Evolutionary conservation across 2,888 invertebrate species (phyloP).

Genomic region (Chorisops tibialis): DNA sequence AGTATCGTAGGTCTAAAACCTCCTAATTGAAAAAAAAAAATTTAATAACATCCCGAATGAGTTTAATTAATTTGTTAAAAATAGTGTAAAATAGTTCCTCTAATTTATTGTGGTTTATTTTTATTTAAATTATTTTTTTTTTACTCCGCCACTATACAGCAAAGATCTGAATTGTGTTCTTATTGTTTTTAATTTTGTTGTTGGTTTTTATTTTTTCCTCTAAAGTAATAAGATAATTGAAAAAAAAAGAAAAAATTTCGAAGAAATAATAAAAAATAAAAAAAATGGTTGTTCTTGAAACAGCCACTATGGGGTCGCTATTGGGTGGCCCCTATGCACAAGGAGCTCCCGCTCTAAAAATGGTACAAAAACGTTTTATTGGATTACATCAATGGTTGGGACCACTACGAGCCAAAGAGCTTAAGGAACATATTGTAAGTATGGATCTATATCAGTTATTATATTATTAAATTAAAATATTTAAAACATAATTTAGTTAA

Average conservation of each 20-base stretch:
- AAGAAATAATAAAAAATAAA: conserved; percentile 1
- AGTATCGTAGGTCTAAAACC: neutral
- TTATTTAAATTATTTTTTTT: no score
- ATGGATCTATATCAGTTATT: neutral
- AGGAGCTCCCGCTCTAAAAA: conserved; percentile 79
- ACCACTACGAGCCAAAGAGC: conserved; percentile 76
- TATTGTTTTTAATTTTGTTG: no score
- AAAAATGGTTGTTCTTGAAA: conserved; percentile 70
- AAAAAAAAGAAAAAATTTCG: conserved; percentile 2
- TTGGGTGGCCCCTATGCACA: conserved; percentile 78
- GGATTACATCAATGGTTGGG: conserved; percentile 88
- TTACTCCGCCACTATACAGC: no score
- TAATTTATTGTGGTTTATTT: no score
- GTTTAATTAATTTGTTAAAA: no score
- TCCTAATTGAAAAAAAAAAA: neutral
- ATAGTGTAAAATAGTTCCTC: no score
- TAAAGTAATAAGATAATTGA: neutral
- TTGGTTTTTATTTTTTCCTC: no score
- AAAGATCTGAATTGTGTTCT: no score
- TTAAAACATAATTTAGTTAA: no score
- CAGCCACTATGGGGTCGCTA: conserved; percentile 66
- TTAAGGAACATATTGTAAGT: conserved; percentile 75
- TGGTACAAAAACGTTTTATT: conserved; percentile 86
- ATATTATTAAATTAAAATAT: no score
- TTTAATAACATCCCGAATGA: neutral